Evolutionary conservation across 1,140 invertebrate genomes (phyloP), one percentile per base, ranked within the genome.

Genomic region (Sycophila sp.): DNA sequence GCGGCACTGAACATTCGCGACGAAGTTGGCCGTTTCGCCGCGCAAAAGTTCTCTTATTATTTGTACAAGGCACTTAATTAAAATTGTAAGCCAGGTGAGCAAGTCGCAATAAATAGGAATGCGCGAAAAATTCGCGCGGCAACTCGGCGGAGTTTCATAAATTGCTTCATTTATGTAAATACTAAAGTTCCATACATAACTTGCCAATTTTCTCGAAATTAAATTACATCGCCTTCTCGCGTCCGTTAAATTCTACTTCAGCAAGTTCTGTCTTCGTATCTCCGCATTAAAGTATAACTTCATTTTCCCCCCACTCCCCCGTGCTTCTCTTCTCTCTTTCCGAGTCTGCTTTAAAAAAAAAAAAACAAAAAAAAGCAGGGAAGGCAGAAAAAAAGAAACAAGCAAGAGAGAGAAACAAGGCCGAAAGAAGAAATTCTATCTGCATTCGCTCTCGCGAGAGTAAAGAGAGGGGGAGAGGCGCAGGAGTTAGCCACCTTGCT

Each of bases 131-230:
- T 34, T 28, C 22, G 19, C 40, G 11, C 28, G 32, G 4, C 34
- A 71, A 62, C 42, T 68, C 49, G 5, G 1, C 30, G 24, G 67
- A 69, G 13, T 58, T 47, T 56, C 60, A 64, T 58, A 58, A 58
- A 71, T 58, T 58, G 28, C 36, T 65, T 59, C 53, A 71, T 71
- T 71, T 56, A 49, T 58, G 40, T 38, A 71, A 65, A 65, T 62
- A 49, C 32, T 42, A 71, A 71, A 64, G 51, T 64, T 71, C 15
- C 36, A 38, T 55, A 45, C 69, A 65, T 71, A 71, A 58, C 60
- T 71, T 71, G 69, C 53, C 69, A 71, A 71, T 71, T 71, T 59
- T 40, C 51, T 24, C 45, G 30, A 65, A 71, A 71, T 64, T 63
- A 64, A 70, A 70, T 58, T 58, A 64, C 59, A 49, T 36, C 53